These are phyloP conservation scores for Agelas oroides DNA, from an alignment of 37 sponge, comb jelly and placozoan genomes.

Conservation along the genomic window DNA sequence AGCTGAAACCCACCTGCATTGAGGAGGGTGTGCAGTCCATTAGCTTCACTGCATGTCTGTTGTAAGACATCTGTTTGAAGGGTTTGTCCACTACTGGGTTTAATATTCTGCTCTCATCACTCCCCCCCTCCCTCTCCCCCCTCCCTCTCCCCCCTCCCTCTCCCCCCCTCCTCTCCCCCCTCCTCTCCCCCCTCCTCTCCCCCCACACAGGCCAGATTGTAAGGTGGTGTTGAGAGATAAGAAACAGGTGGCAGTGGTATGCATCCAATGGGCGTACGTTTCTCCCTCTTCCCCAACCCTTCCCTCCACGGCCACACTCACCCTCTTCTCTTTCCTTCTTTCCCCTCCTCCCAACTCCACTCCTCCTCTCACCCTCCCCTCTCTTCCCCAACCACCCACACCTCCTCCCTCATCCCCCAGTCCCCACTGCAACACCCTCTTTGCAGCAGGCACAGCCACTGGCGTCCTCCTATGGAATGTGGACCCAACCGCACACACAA, in stretches of 20 bases:
- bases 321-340: neutral
- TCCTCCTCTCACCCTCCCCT: too few relatives aligned
- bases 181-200: neutral
- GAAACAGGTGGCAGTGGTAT: slow-evolving; percentile 34
- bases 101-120: too few relatives aligned
- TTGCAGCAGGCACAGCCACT: slow-evolving; percentile 53
- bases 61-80: too few relatives aligned
- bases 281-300: neutral
- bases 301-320: neutral
- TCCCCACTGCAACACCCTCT: slow-evolving; percentile 42
- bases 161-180: neutral
- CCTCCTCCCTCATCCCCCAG: too few relatives aligned
- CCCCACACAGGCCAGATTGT: slow-evolving; percentile 4
- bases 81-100: too few relatives aligned
- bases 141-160: neutral
- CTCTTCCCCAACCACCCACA: too few relatives aligned
- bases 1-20: too few relatives aligned
- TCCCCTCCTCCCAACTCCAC: too few relatives aligned
- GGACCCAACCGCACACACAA: slow-evolving; percentile 24
- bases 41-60: too few relatives aligned
- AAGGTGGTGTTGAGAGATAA: slow-evolving; percentile 41
- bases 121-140: neutral
- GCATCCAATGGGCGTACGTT: slow-evolving; percentile 70
- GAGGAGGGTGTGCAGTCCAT: too few relatives aligned
- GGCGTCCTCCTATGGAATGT: slow-evolving; percentile 63